Evolutionary conservation across 2,797 vertebrate species (phyloP).

Genomic region (Sebastolobus alascanus): DNA sequence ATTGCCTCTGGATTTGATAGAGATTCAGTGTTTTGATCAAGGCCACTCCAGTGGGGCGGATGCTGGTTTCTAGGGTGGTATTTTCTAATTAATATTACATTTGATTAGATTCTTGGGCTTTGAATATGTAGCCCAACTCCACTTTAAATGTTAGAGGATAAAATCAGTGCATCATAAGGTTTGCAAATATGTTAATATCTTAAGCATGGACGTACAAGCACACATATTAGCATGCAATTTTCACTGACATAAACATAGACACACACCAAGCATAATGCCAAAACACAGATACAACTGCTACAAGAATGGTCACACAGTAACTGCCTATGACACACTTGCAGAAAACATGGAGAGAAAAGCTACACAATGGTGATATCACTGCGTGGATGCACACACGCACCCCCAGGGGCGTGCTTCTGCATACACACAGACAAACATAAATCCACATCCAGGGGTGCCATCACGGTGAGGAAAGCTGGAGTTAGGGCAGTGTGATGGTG

Average conservation of each 20-base stretch:
- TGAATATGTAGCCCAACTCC: background rate
- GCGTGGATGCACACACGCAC: slow-evolving; percentile 4
- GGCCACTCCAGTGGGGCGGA: background rate
- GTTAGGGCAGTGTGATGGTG: slow-evolving; percentile 47
- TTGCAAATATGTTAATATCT: background rate
- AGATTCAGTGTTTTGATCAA: slow-evolving; percentile 16
- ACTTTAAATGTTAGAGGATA: background rate
- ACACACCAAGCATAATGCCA: background rate
- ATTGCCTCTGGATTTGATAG: slow-evolving; percentile 12
- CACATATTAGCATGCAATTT: background rate
- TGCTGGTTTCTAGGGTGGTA: background rate
- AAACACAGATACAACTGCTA: slow-evolving; percentile 9
- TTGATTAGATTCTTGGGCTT: slow-evolving; percentile 1
- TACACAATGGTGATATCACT: slow-evolving; percentile 27
- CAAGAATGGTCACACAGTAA: background rate
- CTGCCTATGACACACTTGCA: slow-evolving; percentile 9
- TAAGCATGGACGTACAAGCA: background rate
- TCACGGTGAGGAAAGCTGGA: slow-evolving; percentile 43
- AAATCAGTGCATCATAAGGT: background rate
- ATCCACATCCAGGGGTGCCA: slow-evolving; percentile 47
- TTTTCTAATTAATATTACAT: slow-evolving; percentile 18
- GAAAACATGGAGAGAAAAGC: slow-evolving; percentile 20
- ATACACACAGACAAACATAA: slow-evolving; percentile 43
- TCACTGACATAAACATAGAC: background rate
- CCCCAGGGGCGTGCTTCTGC: slow-evolving; percentile 6